Evolutionary conservation across 2,888 invertebrate species (phyloP).

Genomic region (Leptogaster cylindrica): DNA sequence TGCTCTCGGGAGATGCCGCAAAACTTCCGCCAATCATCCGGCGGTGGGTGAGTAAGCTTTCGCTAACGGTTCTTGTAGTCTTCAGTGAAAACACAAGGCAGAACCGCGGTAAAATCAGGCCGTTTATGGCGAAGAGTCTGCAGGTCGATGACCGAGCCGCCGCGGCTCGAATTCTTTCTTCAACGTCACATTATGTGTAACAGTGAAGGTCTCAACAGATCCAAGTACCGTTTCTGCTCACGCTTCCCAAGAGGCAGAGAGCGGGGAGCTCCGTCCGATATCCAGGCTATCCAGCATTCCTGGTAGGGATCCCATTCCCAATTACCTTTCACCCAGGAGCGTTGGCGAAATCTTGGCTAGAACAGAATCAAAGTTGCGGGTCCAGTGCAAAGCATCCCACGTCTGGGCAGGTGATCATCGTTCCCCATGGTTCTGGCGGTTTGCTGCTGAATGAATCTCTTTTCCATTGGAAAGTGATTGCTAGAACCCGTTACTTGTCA

Average conservation of each 20-base stretch:
- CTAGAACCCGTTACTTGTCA: conserved; percentile 34
- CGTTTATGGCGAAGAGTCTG: conserved; percentile 1
- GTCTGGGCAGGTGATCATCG: conserved; percentile 1
- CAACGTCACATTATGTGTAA: conserved; percentile 31
- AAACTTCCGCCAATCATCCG: neutral
- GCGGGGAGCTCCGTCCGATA: no score
- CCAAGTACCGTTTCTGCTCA: conserved; percentile 17
- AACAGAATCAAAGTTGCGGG: conserved; percentile 6
- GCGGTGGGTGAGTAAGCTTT: conserved; percentile 12
- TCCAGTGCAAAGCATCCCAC: neutral
- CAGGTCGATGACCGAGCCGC: conserved; percentile 22
- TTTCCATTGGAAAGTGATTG: conserved; percentile 36
- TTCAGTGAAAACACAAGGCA: conserved; percentile 30
- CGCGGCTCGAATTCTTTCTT: conserved; percentile 17
- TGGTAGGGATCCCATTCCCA: neutral
- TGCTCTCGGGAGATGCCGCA: neutral
- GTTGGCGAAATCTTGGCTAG: neutral
- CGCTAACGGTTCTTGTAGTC: conserved; percentile 34
- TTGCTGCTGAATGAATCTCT: conserved; percentile 22
- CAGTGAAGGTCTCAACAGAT: conserved; percentile 13
- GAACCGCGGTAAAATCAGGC: conserved; percentile 22
- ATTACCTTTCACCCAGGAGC: conserved; percentile 5
- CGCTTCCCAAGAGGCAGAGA: neutral
- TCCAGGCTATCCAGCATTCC: conserved; percentile 13
- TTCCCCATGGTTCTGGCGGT: conserved; percentile 2